Base-by-base conservation (phyloP, 2,888 invertebrate species). In the Diarsia brunnea region DNA sequence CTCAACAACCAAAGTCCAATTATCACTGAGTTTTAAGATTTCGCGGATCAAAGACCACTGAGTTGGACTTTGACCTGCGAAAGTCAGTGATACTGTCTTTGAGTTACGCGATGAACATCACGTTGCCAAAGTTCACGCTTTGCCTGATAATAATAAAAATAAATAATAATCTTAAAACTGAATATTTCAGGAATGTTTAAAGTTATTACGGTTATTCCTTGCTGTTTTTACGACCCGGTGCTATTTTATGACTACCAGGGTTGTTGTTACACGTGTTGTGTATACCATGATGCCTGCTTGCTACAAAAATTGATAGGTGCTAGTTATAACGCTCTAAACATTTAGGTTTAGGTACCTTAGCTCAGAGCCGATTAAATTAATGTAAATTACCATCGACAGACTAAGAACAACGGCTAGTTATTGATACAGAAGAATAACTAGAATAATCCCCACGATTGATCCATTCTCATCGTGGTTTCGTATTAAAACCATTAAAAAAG, bases 21-120 rank as follows among this genome's bases (percentile, higher is more conserved):
- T 21, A 51, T 45, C n/a, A 45, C 16, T 47, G 45, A 79, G 4
- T 27, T 38, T 69, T 12, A 14, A 45, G n/a, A 61, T 47, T 77
- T 72, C 11, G 27, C 38, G 16, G 47, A 24, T 31, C 53, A 47
- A 79, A 53, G 61, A 47, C 51, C 61, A 38, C 27, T 61, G 8
- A 14, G 45, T 11, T 55, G 24, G 49, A 60, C 58, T 81, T 80
- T 58, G 63, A 8, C 72, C 55, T n/a, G 14, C 49, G 31, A 73
- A 64, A 60, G 49, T 51, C 31, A 38, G 5, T 45, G 31, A 64
- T 27, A 19, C 14, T 11, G 5, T 7, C 45, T 8, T 7, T 10
- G 14, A 2, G 24, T 71, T 27, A 61, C 21, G 61, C 63, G 14
- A 55, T n/a, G 12, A 21, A 21, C 11, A 43, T 47, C 16, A 53